A percentile compares a stretch with the other conserved stretches of the same genome.
These are phyloP conservation scores for Oreochromis tanganicae DNA, from an alignment of 2,113 vertebrate species.

Conservation along the genomic window DNA sequence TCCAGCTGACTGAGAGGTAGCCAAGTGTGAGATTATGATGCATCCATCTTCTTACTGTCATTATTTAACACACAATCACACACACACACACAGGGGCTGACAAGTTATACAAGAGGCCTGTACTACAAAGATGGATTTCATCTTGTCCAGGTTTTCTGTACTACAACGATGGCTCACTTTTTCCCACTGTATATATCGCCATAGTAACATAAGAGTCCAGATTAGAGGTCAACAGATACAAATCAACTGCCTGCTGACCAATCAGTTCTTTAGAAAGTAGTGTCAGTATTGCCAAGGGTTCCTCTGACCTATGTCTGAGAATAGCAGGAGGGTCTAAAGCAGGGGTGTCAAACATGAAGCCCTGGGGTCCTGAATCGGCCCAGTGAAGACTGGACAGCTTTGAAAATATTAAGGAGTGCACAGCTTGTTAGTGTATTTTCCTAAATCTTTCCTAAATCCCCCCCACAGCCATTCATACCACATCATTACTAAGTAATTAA, in stretches of 20 bases:
- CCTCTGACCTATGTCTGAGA: not conserved
- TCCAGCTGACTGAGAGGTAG: not conserved
- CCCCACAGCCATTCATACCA: not conserved
- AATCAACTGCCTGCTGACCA: not conserved
- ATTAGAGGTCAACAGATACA: not conserved
- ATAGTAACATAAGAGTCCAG: not conserved
- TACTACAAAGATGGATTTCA: not conserved
- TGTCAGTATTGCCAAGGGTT: not conserved
- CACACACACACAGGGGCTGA: not conserved
- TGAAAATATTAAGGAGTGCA: not conserved
- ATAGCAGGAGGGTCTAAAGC: not conserved
- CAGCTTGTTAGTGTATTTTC: not conserved
- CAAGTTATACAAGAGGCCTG: not conserved
- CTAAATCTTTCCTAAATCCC: not conserved
- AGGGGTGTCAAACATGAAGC: not conserved
- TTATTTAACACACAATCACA: not conserved
- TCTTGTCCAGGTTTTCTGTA: not conserved
- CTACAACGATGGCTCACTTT: not conserved
- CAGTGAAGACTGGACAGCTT: not conserved
- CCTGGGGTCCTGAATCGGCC: not conserved
- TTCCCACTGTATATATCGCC: not conserved
- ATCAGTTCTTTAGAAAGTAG: not conserved
- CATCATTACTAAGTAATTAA: not conserved
- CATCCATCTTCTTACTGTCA: conserved; percentile 20
- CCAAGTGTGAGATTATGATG: conserved; percentile 18